These are phyloP conservation scores for Cyanoliseus patagonus DNA, from an alignment of 2,113 vertebrate genomes.

Conservation along the genomic window DNA sequence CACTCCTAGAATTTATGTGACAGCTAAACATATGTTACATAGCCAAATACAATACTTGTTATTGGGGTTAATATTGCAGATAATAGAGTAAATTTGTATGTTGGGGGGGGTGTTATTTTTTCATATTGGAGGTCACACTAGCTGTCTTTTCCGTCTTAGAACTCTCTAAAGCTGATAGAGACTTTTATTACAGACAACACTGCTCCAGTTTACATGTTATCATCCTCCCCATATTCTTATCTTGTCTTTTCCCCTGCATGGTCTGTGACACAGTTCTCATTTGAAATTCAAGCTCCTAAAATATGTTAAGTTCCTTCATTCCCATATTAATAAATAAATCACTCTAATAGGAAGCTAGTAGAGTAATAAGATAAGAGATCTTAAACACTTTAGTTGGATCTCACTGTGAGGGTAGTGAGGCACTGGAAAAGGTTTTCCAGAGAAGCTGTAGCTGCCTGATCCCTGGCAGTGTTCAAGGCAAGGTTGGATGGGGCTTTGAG, in stretches of 20 bases:
- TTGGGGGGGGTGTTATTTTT: neutral
- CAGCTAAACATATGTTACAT: neutral
- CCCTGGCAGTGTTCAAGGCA: neutral
- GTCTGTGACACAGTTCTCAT: neutral
- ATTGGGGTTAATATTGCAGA: neutral
- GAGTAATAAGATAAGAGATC: neutral
- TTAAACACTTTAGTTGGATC: neutral
- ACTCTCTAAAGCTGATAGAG: neutral
- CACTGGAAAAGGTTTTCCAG: neutral
- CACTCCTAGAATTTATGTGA: neutral
- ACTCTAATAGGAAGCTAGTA: neutral
- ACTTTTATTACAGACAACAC: neutral
- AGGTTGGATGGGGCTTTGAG: neutral
- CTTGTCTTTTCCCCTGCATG: neutral
- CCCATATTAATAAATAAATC: neutral
- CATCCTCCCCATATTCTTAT: neutral
- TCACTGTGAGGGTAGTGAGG: neutral
- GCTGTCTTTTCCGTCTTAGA: neutral
- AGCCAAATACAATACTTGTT: neutral
- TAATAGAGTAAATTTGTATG: neutral
- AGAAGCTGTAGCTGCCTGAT: neutral
- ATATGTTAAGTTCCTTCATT: neutral
- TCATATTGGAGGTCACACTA: neutral
- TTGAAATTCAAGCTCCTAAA: neutral
- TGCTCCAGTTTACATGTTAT: neutral